Evolutionary conservation across 2,888 invertebrate species (phyloP).

Genomic region (Magallana nippona): DNA sequence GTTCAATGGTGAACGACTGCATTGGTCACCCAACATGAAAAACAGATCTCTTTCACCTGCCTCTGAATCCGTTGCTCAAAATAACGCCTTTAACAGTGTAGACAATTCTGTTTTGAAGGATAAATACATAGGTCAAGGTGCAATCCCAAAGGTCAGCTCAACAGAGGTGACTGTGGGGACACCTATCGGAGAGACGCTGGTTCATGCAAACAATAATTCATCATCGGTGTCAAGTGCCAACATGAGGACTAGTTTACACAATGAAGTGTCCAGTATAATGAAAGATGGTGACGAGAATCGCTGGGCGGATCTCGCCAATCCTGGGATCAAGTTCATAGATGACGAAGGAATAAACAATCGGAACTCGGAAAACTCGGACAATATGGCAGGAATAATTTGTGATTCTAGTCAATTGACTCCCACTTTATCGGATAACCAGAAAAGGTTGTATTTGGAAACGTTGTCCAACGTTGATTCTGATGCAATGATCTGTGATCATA

Average conservation of each 20-base stretch:
- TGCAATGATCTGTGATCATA: constrained; percentile 50
- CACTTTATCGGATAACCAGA: constrained; percentile 56
- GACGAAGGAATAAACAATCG: constrained; percentile 80
- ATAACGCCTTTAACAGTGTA: constrained; percentile 63
- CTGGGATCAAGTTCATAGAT: constrained; percentile 84
- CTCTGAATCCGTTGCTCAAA: constrained; percentile 66
- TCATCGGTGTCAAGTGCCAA: constrained; percentile 28
- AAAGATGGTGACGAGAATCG: constrained; percentile 56
- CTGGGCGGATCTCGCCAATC: constrained; percentile 78
- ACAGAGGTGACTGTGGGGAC: constrained; percentile 23
- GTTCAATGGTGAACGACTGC: constrained; percentile 40
- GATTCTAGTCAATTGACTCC: constrained; percentile 68
- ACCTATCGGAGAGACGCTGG: background rate
- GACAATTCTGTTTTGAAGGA: constrained; percentile 59
- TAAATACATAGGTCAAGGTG: constrained; percentile 60
- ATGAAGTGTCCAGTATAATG: constrained; percentile 48
- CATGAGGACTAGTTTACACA: constrained; percentile 47
- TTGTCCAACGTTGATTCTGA: constrained; percentile 48
- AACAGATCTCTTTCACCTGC: constrained; percentile 64
- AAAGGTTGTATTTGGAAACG: constrained; percentile 59
- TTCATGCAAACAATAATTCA: constrained; percentile 28
- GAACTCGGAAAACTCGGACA: constrained; percentile 56
- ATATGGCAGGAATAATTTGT: constrained; percentile 56
- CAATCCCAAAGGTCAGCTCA: constrained; percentile 61
- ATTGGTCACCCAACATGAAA: constrained; percentile 47